These are phyloP conservation scores for Meloidogyne floridensis DNA, from an alignment of 1,140 invertebrate species.

Conservation along the genomic window DNA sequence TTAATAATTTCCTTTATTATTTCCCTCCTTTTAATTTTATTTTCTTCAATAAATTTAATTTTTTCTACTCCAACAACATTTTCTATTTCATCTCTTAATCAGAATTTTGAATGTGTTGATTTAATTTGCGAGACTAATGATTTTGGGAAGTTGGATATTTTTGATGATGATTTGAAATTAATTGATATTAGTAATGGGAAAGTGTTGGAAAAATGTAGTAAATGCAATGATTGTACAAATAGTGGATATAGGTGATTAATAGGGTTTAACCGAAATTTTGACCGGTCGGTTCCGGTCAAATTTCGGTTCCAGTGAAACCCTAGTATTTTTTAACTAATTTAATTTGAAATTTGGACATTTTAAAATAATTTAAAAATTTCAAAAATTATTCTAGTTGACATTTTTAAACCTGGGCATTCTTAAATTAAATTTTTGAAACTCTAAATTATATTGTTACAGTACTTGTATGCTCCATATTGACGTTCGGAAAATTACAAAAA, in stretches of 20 bases:
- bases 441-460: neutral
- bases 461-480: neutral
- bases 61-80: neutral
- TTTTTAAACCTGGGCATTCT: neutral
- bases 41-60: neutral
- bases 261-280: too few species aligned
- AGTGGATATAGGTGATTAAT: slow-evolving; percentile 12
- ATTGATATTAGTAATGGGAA: neutral
- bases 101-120: neutral
- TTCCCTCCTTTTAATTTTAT: neutral
- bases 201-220: neutral
- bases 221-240: slow-evolving; percentile 9
- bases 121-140: neutral
- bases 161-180: neutral
- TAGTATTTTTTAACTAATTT: too few species aligned
- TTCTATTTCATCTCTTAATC: neutral
- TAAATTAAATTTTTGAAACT: neutral
- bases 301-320: too few species aligned
- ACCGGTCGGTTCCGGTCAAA: too few species aligned
- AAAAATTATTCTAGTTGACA: too few species aligned
- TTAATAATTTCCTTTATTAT: neutral
- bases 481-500: too few species aligned
- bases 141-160: neutral
- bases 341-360: neutral
- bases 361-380: neutral